Base-by-base conservation (phyloP, 1,140 invertebrate species). In the Pachyrhynchus sulphureomaculatus region DNA sequence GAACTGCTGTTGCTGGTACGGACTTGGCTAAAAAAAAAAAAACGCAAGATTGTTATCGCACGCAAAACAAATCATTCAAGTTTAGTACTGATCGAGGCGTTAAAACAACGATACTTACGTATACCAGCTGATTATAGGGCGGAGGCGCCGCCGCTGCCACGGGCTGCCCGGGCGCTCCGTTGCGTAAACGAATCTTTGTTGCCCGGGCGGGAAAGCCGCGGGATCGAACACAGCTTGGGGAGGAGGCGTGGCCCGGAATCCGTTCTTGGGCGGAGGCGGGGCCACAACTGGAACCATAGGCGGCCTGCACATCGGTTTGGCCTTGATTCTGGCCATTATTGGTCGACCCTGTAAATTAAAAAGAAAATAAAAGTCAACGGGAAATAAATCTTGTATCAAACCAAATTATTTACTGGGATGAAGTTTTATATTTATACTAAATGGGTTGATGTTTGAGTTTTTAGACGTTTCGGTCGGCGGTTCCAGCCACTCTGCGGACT, bases 321-420 rank as follows among this genome's bases (percentile, higher is more conserved):
- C 90, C 81, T 95, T 95, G 53, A 95, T 94, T 64, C 92, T 82
- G 17, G 91, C 92, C 89, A 92, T 92, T 66, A 94, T 92, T 48
- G 90, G 91, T 76, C 89, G 91, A 68, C 89, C 90, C 82, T 91
- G 77, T 78, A 90, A 90, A 76, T 18, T 2, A 32, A 29, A 17
- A 6, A 5, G 20, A n/a, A 37, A 24, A n/a, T n/a, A n/a, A n/a
- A 24, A 21, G 9, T 2, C 17, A 24, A 45, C 21, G 42, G 2
- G 8, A 13, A 39, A 10, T 39, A 39, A 5, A 39, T 13, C 13
- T 39, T 5, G 36, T 17, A n/a, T n/a, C n/a, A n/a, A n/a, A n/a
- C n/a, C n/a, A n/a, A n/a, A n/a, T n/a, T n/a, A n/a, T n/a, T n/a
- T n/a, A n/a, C n/a, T n/a, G n/a, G n/a, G n/a, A n/a, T n/a, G n/a